Conservation (phyloP, 2,113 vertebrate genomes). For the Formicarius rufipectus region DNA sequence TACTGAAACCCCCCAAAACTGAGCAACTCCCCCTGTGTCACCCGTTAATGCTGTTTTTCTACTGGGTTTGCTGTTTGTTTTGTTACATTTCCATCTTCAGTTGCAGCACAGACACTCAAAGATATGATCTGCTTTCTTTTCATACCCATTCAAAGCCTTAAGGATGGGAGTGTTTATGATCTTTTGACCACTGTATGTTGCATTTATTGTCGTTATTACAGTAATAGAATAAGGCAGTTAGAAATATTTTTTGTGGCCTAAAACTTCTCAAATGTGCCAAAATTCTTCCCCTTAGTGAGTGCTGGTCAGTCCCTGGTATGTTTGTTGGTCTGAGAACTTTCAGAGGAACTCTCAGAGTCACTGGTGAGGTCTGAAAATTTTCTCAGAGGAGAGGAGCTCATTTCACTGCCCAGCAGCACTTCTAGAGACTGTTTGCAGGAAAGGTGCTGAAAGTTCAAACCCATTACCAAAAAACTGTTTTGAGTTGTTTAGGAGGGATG, state of each 20-base stretch:
- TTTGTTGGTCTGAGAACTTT: neutral
- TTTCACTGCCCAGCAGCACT: neutral
- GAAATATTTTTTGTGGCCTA: neutral
- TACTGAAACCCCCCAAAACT: neutral
- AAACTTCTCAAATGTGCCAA: neutral
- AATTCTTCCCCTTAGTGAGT: neutral
- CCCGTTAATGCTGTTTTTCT: neutral
- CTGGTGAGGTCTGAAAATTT: neutral
- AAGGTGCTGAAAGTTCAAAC: neutral
- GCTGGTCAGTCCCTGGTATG: accelerated
- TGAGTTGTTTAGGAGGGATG: neutral
- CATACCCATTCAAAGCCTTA: neutral
- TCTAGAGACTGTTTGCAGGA: neutral
- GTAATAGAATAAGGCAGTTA: neutral
- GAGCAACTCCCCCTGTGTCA: neutral
- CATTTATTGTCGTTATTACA: neutral
- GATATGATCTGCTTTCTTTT: neutral
- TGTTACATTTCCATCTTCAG: neutral
- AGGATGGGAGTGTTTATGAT: neutral
- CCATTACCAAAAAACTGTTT: neutral
- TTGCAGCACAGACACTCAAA: neutral
- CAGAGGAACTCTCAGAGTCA: neutral
- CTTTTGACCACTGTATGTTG: neutral
- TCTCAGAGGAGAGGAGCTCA: neutral
- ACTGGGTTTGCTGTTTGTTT: neutral